A percentile compares a stretch with the other conserved stretches of the same genome.
Conservation (phyloP, 2,113 vertebrate genomes). For the Eleginops maclovinus region DNA sequence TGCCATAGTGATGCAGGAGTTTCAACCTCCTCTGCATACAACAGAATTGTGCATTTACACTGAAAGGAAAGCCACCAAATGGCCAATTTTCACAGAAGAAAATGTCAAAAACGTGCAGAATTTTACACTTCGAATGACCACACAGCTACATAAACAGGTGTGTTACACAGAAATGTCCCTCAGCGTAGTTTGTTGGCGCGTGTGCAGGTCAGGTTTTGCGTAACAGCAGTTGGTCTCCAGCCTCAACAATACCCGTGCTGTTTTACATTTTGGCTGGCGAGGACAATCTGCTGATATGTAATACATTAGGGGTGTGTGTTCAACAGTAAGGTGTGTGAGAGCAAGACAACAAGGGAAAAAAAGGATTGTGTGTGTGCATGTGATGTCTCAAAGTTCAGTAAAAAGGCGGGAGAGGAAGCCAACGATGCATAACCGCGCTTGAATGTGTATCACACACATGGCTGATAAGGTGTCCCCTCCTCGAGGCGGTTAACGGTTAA, state of each 20-base stretch:
- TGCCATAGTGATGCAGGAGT: no score
- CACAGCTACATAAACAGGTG: neutral
- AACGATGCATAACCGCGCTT: conserved; percentile 48
- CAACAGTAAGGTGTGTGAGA: conserved; percentile 21
- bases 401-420: conserved; percentile 29
- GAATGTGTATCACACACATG: conserved; percentile 31
- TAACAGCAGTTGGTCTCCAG: conserved; percentile 47
- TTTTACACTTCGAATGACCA: neutral
- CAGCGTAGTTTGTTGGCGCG: conserved; percentile 23
- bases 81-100: neutral
- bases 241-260: conserved; percentile 12
- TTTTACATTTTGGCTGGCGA: conserved; percentile 42
- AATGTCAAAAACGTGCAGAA: neutral
- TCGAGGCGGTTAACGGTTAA: conserved; percentile 67
- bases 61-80: neutral
- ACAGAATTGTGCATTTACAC: no score
- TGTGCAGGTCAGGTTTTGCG: conserved; percentile 12
- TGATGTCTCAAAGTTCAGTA: neutral
- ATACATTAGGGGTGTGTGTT: neutral
- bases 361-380: neutral
- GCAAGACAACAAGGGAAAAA: neutral
- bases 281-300: conserved; percentile 48
- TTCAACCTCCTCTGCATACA: no score
- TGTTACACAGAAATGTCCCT: conserved; percentile 9
- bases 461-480: conserved; percentile 58